A percentile compares a stretch with the other conserved stretches of the same genome.
These are phyloP conservation scores for Danio choprae DNA, from an alignment of 2,797 vertebrate species.

Conservation along the genomic window DNA sequence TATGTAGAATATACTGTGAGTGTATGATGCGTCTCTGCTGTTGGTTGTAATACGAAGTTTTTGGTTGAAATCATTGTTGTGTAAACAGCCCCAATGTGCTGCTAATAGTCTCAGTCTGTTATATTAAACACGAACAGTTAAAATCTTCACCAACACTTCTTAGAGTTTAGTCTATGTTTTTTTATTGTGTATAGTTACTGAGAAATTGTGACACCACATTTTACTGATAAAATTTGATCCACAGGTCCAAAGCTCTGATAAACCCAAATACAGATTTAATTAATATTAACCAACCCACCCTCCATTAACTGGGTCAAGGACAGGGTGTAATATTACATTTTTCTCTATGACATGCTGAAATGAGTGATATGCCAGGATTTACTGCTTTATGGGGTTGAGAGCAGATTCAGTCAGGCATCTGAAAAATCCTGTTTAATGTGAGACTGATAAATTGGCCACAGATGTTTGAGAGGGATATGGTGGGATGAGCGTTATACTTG, in stretches of 20 bases:
- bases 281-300: conserved; percentile 39
- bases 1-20: too few species aligned
- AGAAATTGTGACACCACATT: background rate
- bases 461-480: conserved; percentile 55
- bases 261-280: conserved; percentile 61
- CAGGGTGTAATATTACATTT: conserved; percentile 65
- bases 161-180: background rate
- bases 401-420: conserved; percentile 50
- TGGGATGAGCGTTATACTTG: conserved; percentile 37
- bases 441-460: conserved; percentile 60
- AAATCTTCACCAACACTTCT: too few species aligned
- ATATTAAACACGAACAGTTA: too few species aligned
- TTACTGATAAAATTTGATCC: conserved; percentile 44
- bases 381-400: conserved; percentile 41
- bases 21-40: too few species aligned
- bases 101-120: too few species aligned
- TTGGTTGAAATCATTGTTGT: too few species aligned
- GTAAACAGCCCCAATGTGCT: too few species aligned
- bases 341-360: conserved; percentile 50
- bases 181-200: background rate
- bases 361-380: conserved; percentile 55
- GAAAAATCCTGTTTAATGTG: conserved; percentile 56
- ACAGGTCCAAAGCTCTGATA: conserved; percentile 58
- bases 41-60: too few species aligned
- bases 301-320: conserved; percentile 53